Base-by-base conservation (phyloP, 2,888 invertebrate species). In the Epiperipatus broadwayi region DNA sequence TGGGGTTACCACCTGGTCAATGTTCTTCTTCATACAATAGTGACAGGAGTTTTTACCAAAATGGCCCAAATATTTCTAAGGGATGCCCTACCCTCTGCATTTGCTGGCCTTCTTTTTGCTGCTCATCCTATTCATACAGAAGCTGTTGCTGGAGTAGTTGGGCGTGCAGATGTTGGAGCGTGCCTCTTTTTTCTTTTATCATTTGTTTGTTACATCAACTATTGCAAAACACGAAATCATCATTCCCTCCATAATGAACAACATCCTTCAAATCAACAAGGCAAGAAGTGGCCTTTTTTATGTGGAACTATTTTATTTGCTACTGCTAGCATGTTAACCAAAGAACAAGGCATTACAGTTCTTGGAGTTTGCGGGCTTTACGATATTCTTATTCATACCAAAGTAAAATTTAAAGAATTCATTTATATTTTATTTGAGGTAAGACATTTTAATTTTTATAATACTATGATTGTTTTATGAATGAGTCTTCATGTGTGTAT, bases 61-160 rank as follows among this genome's bases (percentile, higher is more conserved):
- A 69, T 80, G 33, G 78, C 80, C 2, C 67, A 75, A 40, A 69
- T 55, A 31, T 47, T 52, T 41, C 47, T 48, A 35, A 44, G 45
- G 47, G 70, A 70, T 50, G 69, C 71, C 14, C 71, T 72, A 29
- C 75, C 75, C 48, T 74, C 78, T 4, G 70, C 75, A 5, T 69
- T 79, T 21, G 71, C 87, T 0, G 84, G 84, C 1, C 66, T 85
- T 5, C 68, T 85, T 28, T 95, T 95, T 58, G 87, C 93, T 21
- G 75, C 78, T 2, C 93, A 95, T 63, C 93, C 93, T 10, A 75
- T 95, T 50, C 93, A 93, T 64, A 83, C 85, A 3, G 95, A 95
- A 61, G 89, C 93, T 0, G 91, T 93, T 21, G 84, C 91, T 0
- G 87, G 87, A 18, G 72, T 89, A 35, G 93, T 95, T 10, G 95